phyloP scores from a whole-genome alignment of 2,797 vertebrate species.

The Schizothorax lantsangensis region DNA sequence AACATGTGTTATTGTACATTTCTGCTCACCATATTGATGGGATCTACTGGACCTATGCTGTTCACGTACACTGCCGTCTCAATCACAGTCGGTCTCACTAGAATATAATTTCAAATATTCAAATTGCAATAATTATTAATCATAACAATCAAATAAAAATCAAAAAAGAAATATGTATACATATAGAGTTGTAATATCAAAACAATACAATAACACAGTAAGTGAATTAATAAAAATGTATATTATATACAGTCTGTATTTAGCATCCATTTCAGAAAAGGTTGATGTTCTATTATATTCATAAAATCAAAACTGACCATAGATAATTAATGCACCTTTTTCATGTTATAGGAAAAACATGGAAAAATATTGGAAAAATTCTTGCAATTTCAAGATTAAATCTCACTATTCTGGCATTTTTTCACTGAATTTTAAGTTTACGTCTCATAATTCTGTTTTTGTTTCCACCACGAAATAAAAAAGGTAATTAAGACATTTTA shows the following conservation, averaged over 20 bases:
- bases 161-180: background rate
- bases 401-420: background rate
- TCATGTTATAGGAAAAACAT: background rate
- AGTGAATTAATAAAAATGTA: background rate
- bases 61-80: constrained; percentile 96
- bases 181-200: background rate
- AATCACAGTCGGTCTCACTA: constrained; percentile 94
- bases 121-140: background rate
- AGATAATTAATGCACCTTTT: background rate
- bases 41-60: constrained; percentile 96
- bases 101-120: constrained; percentile 60
- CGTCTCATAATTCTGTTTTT: background rate
- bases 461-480: background rate
- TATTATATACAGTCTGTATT: background rate
- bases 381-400: background rate
- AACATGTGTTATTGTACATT: background rate
- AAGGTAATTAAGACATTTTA: background rate
- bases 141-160: background rate
- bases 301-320: background rate
- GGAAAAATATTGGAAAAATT: background rate
- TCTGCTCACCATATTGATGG: constrained; percentile 95
- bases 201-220: background rate
- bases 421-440: background rate
- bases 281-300: background rate
- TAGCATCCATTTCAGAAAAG: background rate